Percentiles rank a stretch among this genome's conserved stretches.
Conservation (phyloP, 53 echinoderm and acorn worm species). For the Arbacia lixula region DNA sequence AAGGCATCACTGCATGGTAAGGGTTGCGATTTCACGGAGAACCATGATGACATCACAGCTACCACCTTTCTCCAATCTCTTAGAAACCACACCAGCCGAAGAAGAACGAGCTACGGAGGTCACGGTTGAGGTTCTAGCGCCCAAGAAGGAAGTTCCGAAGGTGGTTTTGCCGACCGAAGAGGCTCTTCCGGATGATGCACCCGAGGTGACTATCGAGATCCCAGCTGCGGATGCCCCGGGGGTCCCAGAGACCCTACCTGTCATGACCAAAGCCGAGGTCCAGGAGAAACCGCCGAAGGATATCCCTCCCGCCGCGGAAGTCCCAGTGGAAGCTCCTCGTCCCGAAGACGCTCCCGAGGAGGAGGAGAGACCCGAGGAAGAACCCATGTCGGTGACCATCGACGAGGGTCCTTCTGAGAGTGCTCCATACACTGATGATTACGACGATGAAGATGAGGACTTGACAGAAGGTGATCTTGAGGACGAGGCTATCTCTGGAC, state of each 20-base stretch:
- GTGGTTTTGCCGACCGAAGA: constrained; percentile 19
- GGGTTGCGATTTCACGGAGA: too few relatives aligned
- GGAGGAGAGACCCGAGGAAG: constrained; percentile 41
- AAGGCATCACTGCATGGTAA: background rate
- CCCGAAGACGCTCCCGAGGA: constrained; percentile 57
- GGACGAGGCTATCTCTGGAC: background rate
- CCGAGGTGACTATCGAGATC: constrained; percentile 62
- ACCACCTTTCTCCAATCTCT: constrained; percentile 23
- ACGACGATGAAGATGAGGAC: constrained; percentile 58
- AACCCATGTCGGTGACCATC: constrained; percentile 32
- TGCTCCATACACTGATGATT: constrained; percentile 45
- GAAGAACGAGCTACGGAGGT: constrained; percentile 43
- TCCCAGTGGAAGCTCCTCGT: constrained; percentile 56
- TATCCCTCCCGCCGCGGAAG: constrained; percentile 55
- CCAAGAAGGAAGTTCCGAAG: constrained; percentile 36
- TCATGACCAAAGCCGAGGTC: constrained; percentile 41
- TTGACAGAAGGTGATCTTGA: constrained; percentile 31
- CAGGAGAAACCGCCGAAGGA: constrained; percentile 35
- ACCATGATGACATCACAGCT: too few relatives aligned
- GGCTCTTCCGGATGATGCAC: constrained; percentile 24
- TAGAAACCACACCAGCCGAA: constrained; percentile 31
- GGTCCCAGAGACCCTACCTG: constrained; percentile 43
- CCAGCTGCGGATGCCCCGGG: constrained; percentile 48
- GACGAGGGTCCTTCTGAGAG: constrained; percentile 51
- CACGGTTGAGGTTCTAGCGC: constrained; percentile 39